Evolutionary conservation across 1,140 invertebrate genomes (phyloP), one percentile per base, ranked within the genome.

Genomic region (Halictus rubicundus): DNA sequence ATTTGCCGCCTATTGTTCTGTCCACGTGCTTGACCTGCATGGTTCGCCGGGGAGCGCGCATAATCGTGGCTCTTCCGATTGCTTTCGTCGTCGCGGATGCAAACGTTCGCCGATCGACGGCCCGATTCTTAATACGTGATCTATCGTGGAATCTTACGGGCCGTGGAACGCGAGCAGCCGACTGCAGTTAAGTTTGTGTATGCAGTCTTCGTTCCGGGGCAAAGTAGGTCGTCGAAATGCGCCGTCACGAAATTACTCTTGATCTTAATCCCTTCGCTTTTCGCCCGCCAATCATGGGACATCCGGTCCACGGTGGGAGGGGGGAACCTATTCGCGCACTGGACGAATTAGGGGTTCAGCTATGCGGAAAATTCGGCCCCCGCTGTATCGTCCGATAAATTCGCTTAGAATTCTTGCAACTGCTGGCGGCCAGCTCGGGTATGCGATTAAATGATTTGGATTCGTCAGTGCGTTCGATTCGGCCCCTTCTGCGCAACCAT

Each of bases 161-260:
- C 32, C 57, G 61, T 70, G 54, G 12, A 0, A 16, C 32, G 42
- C 49, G 66, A 64, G 65, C 60, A 32, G 8, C 61, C 61, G 59
- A 25, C 39, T 70, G 42, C 4, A 23, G 61, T 74, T 74, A 78
- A 85, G 71, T 82, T 82, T 75, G 59, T 78, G 70, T 80, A 78
- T 79, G 83, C 83, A 78, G 71, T 59, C 65, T 68, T 74, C 46
- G 68, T 57, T 59, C 65, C 16, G n/a, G 32, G 27, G 57, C 16
- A 64, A 85, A 85, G 71, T 82, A 73, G 84, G 60, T 70, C 80
- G 59, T 86, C 83, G 81, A 77, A 82, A 86, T 86, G 72, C 83
- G 32, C 49, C n/a, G 32, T 78, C 78, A 85, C 83, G 83, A 69
- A 82, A 81, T 84, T 85, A 84, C 82, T 71, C 78, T 57, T 77